Evolutionary conservation across 2,888 invertebrate species (phyloP), one percentile per base, ranked within the genome.

Genomic region (Deroplatys truncata): DNA sequence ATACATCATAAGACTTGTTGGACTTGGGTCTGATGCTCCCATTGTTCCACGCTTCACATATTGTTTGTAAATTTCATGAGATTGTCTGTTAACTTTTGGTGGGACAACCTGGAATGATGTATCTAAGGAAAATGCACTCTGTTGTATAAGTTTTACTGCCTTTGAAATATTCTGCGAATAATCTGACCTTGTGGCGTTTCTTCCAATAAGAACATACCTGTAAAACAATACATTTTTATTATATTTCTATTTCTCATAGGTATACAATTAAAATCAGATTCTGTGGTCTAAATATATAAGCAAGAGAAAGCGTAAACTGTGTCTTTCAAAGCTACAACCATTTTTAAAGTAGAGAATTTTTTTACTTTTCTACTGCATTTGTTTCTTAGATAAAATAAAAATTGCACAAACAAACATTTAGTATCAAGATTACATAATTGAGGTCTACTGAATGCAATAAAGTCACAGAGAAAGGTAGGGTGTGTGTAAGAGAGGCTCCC

Each of bases 61-160:
- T 88, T 95, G 95, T 90, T 95, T 94, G 92, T 98, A 98, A 91
- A 97, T 95, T 91, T 96, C 95, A 88, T 95, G 94, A 84, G 96
- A 95, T 25, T 94, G 93, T 91, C 94, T 94, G 16, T 94, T 94
- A 25, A 97, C 96, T 5, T 94, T 95, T 1, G 97, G 97, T 1
- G 95, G 94, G 25, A 93, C 92, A 85, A 93, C 91, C 88, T 93
- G 93, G 89, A 95, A 94, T 0, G 95, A 94, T 90, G 95, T 95
- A 93, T 96, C 96, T 90, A 95, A 94, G 0, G 95, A 94, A 93
- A 97, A 96, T 0, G 95, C 95, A 92, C 96, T 96, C 92, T 95
- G 94, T 25, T 96, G 95, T 3, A 96, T 95, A 92, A 96, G 93
- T 91, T 95, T 95, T 16, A 90, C 84, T 20, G 90, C 28, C n/a